Percentiles rank a stretch among this genome's conserved stretches.
phyloP scores from a whole-genome alignment of 2,113 vertebrate genomes.

The Thermophis baileyi region DNA sequence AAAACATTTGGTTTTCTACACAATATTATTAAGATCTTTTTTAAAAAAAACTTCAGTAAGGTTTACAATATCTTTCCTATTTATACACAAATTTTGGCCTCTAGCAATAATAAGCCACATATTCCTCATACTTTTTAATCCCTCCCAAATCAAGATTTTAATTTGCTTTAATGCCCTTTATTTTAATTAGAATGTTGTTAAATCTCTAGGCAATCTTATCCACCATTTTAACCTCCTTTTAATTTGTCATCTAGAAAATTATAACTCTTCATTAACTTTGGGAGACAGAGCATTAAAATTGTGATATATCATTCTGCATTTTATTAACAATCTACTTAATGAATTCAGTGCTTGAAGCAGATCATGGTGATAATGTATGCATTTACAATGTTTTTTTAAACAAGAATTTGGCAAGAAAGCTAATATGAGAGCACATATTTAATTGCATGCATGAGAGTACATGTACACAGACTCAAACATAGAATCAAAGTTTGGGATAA shows the following conservation, averaged over 20 bases:
- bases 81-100: conserved; percentile 38
- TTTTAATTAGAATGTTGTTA: conserved; percentile 68
- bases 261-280: conserved; percentile 74
- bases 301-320: conserved; percentile 66
- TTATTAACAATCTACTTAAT: conserved; percentile 70
- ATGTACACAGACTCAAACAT: neutral
- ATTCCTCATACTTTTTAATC: conserved; percentile 62
- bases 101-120: conserved; percentile 47
- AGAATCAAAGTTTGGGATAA: neutral
- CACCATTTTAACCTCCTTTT: conserved; percentile 73
- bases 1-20: conserved; percentile 31
- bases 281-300: conserved; percentile 67
- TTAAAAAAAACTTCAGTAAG: neutral
- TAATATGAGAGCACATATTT: conserved; percentile 44
- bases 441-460: conserved; percentile 29
- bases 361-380: conserved; percentile 59
- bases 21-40: neutral
- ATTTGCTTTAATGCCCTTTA: conserved; percentile 60
- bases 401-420: conserved; percentile 54
- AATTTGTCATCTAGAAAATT: conserved; percentile 74
- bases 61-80: conserved; percentile 11
- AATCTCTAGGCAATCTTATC: conserved; percentile 65
- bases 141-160: conserved; percentile 63
- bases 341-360: conserved; percentile 67
- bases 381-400: conserved; percentile 48